Base-by-base conservation (phyloP, 2,113 vertebrate species). In the Tachycineta bicolor region DNA sequence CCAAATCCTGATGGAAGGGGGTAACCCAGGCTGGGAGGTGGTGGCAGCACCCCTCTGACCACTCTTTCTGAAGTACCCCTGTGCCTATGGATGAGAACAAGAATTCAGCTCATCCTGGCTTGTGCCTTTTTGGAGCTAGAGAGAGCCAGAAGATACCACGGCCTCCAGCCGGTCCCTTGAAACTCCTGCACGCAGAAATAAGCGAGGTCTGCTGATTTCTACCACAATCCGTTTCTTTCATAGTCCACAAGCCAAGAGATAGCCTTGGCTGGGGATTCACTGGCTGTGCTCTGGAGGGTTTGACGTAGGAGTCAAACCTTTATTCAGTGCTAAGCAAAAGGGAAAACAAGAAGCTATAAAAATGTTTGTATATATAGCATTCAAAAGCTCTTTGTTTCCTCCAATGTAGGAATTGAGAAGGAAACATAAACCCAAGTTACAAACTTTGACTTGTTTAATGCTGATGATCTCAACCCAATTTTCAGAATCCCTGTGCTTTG, bases 321-420 rank as follows among this genome's bases (percentile, higher is more conserved):
- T 86, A 56, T 68, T 86, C 58, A 47, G 37, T 64, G 28, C 74
- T 24, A 67, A 68, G 68, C 49, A 76, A 58, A 80, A 73, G 20
- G 4, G 1, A 9, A 52, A 49, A 28, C 65, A 59, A 34, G 29
- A 46, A 63, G 29, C n/a, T 41, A 17, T 73, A 88, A 91, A 89
- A 71, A 21, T 34, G 23, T 68, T 81, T 59, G 39, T 28, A 31
- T 85, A 37, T n/a, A 67, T 31, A 81, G 28, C 25, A 74, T 83
- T 87, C 68, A 80, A 94, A 93, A 78, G 31, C 33, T 17, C 67
- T 93, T 91, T 92, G 50, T 65, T 87, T 74, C 74, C 52, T 90
- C 46, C 82, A 43, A 4, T 74, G 63, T 34, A 77, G 19, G 71
- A 86, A 80, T 56, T 43, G 47, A 90, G 67, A 89, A 78, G 43